A percentile compares a stretch with the other conserved stretches of the same genome.
These are phyloP conservation scores for Mycetomoellerius zeteki DNA, from an alignment of 1,140 invertebrate species.

Conservation along the genomic window DNA sequence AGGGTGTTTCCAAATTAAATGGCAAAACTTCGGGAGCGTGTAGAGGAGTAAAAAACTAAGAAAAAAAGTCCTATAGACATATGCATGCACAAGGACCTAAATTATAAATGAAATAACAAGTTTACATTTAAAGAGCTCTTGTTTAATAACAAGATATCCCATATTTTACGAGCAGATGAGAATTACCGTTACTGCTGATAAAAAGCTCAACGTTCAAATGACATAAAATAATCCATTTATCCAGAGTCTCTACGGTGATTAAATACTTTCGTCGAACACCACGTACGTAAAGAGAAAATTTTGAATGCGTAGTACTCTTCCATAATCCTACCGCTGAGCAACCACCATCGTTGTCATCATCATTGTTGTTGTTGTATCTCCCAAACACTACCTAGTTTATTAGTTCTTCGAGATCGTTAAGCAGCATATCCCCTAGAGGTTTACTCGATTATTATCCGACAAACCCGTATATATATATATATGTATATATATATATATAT, in stretches of 20 bases:
- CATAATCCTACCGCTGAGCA: conserved; percentile 46
- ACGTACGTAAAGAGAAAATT: conserved; percentile 26
- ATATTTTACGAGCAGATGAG: background rate
- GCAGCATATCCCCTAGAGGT: conserved; percentile 57
- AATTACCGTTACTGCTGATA: background rate
- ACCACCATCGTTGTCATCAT: conserved; percentile 7
- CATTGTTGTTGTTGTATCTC: conserved; percentile 30
- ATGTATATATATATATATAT: conserved; percentile 33
- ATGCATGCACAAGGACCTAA: background rate
- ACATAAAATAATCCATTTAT: conserved; percentile 26
- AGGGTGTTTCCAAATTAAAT: too few species aligned
- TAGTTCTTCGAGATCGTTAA: conserved; percentile 64
- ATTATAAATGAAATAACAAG: conserved; percentile 8
- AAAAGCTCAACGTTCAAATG: conserved; percentile 13
- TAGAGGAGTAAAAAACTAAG: too few species aligned
- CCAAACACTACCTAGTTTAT: conserved; percentile 56
- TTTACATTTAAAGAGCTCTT: background rate
- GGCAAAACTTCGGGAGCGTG: too few species aligned
- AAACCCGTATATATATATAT: conserved; percentile 14
- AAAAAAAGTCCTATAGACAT: too few species aligned
- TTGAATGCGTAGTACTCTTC: conserved; percentile 34
- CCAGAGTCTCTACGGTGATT: conserved; percentile 17
- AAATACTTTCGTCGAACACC: conserved; percentile 32
- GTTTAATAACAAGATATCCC: background rate
- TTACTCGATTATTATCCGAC: conserved; percentile 58